Percentiles rank a stretch among this genome's conserved stretches.
These are phyloP conservation scores for Anabas testudineus DNA, from an alignment of 2,797 vertebrate genomes.

Conservation along the genomic window DNA sequence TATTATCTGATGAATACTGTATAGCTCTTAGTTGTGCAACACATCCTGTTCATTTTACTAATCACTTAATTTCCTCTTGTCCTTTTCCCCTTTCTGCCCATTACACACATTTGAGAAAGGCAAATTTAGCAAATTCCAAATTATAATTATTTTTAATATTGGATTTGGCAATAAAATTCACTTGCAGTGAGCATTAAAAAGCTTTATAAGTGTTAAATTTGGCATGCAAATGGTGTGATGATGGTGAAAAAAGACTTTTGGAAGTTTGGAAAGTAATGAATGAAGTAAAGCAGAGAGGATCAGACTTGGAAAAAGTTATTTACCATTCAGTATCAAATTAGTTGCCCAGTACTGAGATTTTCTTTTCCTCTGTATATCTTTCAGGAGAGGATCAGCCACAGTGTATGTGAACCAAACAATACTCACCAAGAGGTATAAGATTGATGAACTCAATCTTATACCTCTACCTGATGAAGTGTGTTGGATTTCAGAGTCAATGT, in stretches of 20 bases:
- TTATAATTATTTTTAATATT: background rate
- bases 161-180: background rate
- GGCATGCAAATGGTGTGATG: background rate
- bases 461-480: too few species aligned
- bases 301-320: background rate
- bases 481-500: too few species aligned
- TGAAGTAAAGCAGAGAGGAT: background rate
- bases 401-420: background rate
- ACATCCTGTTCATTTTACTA: conserved; percentile 27
- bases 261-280: background rate
- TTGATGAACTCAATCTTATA: too few species aligned
- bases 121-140: background rate
- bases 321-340: background rate
- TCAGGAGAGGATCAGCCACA: background rate
- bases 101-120: conserved; percentile 6
- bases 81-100: background rate
- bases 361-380: too few species aligned
- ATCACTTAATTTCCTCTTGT: conserved; percentile 12
- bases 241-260: background rate
- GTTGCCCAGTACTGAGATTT: background rate
- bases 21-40: background rate
- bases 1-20: conserved; percentile 5
- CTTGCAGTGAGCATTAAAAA: background rate
- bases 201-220: background rate
- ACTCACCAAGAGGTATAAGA: background rate